A percentile compares a stretch with the other conserved stretches of the same genome.
These are phyloP conservation scores for Laterallus jamaicensis DNA, from an alignment of 2,113 vertebrate genomes.

Conservation along the genomic window DNA sequence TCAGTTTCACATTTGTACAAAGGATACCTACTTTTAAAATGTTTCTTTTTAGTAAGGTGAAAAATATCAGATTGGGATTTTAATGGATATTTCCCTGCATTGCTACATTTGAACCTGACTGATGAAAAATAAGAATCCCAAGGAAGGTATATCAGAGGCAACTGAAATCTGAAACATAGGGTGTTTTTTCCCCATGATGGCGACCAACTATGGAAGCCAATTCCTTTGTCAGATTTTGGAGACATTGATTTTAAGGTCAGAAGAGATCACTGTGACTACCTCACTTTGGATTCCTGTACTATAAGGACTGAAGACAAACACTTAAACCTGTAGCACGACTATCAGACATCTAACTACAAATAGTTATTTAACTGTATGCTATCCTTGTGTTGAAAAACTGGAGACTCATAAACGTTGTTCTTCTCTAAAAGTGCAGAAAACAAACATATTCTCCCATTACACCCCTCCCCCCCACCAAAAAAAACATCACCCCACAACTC, in stretches of 20 bases:
- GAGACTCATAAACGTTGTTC: background rate
- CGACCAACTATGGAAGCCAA: background rate
- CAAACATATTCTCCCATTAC: too few relatives aligned
- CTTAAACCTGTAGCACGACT: background rate
- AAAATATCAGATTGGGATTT: background rate
- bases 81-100: background rate
- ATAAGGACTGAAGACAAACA: background rate
- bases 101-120: background rate
- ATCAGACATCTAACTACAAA: background rate
- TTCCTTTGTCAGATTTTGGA: background rate
- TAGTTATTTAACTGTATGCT: background rate
- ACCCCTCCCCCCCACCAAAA: too few relatives aligned
- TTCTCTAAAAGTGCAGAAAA: background rate
- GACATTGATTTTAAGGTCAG: background rate
- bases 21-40: background rate
- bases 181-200: background rate
- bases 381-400: background rate
- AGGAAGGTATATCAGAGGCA: background rate
- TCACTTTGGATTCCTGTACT: background rate
- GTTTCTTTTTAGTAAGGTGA: background rate
- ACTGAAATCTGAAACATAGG: background rate
- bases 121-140: background rate
- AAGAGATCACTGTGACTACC: background rate
- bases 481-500: too few relatives aligned
- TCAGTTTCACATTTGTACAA: background rate